Evolutionary conservation across 2,888 invertebrate genomes (phyloP), one percentile per base, ranked within the genome.

Genomic region (Fabriciana adippe): DNA sequence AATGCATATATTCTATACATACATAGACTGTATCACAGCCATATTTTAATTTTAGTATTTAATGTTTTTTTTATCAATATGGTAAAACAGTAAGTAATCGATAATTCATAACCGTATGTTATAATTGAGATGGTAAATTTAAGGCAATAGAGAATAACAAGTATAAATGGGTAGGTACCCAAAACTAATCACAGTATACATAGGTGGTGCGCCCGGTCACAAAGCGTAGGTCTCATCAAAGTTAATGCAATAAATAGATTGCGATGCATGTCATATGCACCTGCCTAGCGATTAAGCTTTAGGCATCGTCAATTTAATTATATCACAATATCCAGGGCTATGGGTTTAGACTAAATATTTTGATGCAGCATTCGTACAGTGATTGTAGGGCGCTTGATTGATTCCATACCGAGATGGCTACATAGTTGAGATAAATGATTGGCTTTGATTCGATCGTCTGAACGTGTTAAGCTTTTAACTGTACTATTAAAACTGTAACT

Each of bases 251-350:
- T 86, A 88, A 86, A 87, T 88, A 83, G 85, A 83, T 79, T 77
- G 77, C 73, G 74, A 78, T 72, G 79, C 80, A 78, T 77, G 87
- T 85, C 89, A 79, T 64, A 73, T 77, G 79, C 91, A 91, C 90
- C 90, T 90, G 90, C 85, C 83, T 72, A 63, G 64, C 85, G 86
- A 90, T 91, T 89, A 89, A 88, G 87, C 85, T 87, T 75, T 75
- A 41, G 71, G 77, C 69, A 67, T 65, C 59, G 62, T 55, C 50
- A 62, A 65, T 70, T 68, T 68, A 68, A 63, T 68, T 70, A 68
- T 70, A 68, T 64, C 61, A 63, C 65, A 62, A 35, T 61, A 55
- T 59, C 51, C 57, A 70, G 65, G 65, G 65, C 54, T 70, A 65
- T 45, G 55, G n/a, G 31, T n/a, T 45, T 18, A 16, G 48, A 55